These are phyloP conservation scores for Lithophane ornitopus DNA, from an alignment of 2,888 invertebrate species.

Conservation along the genomic window DNA sequence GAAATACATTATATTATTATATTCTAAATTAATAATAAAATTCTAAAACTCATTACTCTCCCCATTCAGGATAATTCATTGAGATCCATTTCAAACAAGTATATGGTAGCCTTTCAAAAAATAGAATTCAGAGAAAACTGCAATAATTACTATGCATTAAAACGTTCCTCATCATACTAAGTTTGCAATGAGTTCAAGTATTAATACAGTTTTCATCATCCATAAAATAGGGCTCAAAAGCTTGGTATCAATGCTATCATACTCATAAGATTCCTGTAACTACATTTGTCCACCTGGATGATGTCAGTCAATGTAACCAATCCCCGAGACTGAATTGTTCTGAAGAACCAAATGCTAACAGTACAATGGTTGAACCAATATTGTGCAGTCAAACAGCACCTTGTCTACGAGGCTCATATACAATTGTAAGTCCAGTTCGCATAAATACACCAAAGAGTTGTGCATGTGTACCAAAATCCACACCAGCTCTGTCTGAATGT, in stretches of 20 bases:
- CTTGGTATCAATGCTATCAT: conserved; percentile 88
- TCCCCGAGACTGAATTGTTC: conserved; percentile 60
- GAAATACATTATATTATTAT: conserved; percentile 60
- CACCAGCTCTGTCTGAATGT: conserved; percentile 38
- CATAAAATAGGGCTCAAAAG: conserved; percentile 82
- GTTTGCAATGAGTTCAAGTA: conserved; percentile 64
- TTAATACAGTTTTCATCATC: conserved; percentile 75
- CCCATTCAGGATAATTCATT: conserved; percentile 78
- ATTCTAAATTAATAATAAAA: conserved; percentile 51
- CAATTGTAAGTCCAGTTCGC: conserved; percentile 23
- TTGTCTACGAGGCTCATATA: conserved; percentile 44
- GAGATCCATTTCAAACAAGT: conserved; percentile 76
- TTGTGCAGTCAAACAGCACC: conserved; percentile 63
- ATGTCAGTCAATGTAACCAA: conserved; percentile 67
- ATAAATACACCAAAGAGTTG: conserved; percentile 39
- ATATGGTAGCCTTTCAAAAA: conserved; percentile 81
- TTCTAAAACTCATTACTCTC: conserved; percentile 65
- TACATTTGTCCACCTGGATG: conserved; percentile 84
- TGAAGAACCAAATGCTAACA: conserved; percentile 76
- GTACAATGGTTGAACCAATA: conserved; percentile 69
- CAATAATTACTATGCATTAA: conserved; percentile 69
- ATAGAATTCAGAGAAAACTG: conserved; percentile 83
- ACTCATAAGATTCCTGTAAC: conserved; percentile 82
- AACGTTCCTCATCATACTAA: conserved; percentile 75
- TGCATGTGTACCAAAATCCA: conserved; percentile 32